Conservation (phyloP, 2,797 vertebrate species). For the Notamacropus eugenii region DNA sequence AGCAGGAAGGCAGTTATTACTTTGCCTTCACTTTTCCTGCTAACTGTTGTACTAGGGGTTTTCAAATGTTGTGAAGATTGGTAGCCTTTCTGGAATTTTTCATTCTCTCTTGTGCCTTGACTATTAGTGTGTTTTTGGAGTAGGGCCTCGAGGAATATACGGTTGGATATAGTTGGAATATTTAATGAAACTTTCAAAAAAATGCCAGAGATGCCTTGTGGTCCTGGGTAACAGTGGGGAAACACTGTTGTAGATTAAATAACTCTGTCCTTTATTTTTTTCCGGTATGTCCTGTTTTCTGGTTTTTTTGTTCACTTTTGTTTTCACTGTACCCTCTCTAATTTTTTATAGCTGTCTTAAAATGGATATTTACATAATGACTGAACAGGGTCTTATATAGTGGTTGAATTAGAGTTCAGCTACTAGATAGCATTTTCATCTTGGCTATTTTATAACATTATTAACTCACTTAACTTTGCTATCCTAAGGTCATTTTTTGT, state of each 20-base stretch:
- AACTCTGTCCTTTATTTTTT: neutral
- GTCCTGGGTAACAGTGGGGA: neutral
- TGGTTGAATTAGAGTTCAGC: neutral
- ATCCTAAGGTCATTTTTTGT: neutral
- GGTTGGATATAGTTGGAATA: neutral
- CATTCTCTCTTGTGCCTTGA: slow-evolving; percentile 47
- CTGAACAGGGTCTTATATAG: neutral
- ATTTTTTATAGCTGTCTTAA: neutral
- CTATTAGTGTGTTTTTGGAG: slow-evolving; percentile 41
- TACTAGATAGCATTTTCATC: neutral
- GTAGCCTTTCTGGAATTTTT: slow-evolving; percentile 57
- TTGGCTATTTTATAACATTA: neutral
- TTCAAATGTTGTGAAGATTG: slow-evolving; percentile 43
- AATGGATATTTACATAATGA: neutral
- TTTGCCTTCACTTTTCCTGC: neutral
- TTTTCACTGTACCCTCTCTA: neutral
- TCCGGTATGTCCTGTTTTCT: neutral
- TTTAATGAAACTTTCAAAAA: neutral
- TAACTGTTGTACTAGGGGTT: slow-evolving; percentile 8
- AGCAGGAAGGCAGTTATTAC: neutral
- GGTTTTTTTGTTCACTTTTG: neutral
- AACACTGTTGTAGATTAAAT: neutral
- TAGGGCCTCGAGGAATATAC: slow-evolving; percentile 17
- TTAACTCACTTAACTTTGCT: neutral
- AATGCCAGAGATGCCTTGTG: neutral